Conservation (phyloP, 2,888 invertebrate species). For the Scaptomyza cyrtandrae region DNA sequence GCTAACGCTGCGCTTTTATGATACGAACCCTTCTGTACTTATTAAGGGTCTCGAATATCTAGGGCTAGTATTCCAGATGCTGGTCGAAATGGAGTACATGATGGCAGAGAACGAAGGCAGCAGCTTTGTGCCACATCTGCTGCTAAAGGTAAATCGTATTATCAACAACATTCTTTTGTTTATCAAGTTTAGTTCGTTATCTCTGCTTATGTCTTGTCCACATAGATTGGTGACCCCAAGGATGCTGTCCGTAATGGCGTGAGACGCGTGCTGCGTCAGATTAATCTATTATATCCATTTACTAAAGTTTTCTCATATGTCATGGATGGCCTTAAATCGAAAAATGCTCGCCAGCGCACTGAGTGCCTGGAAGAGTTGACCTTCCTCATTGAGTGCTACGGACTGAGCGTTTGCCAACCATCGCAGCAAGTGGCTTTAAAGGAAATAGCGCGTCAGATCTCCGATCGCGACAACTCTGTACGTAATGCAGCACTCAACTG, state of each 20-base stretch:
- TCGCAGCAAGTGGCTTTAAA: constrained; percentile 90
- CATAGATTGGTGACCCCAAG: constrained; percentile 96
- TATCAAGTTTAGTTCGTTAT: background rate
- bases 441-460: constrained; percentile 96
- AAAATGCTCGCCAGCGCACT: constrained; percentile 97
- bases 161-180: too few species aligned
- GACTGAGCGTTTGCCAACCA: constrained; percentile 93
- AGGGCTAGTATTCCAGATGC: constrained; percentile 91
- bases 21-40: constrained; percentile 98
- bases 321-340: constrained; percentile 98
- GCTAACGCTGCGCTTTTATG: constrained; percentile 98
- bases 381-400: constrained; percentile 93
- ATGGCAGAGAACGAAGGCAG: constrained; percentile 96
- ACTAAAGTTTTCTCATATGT: constrained; percentile 95
- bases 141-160: constrained; percentile 89
- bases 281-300: constrained; percentile 94
- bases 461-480: constrained; percentile 97
- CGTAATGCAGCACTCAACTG: constrained; percentile 98
- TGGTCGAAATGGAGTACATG: constrained; percentile 92
- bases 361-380: constrained; percentile 98
- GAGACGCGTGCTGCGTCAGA: constrained; percentile 92
- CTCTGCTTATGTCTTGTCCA: constrained; percentile 5
- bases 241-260: constrained; percentile 97
- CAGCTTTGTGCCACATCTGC: constrained; percentile 97
- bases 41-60: constrained; percentile 97